These are phyloP conservation scores for Monochamus alternatus DNA, from an alignment of 2,888 invertebrate species.

Conservation along the genomic window DNA sequence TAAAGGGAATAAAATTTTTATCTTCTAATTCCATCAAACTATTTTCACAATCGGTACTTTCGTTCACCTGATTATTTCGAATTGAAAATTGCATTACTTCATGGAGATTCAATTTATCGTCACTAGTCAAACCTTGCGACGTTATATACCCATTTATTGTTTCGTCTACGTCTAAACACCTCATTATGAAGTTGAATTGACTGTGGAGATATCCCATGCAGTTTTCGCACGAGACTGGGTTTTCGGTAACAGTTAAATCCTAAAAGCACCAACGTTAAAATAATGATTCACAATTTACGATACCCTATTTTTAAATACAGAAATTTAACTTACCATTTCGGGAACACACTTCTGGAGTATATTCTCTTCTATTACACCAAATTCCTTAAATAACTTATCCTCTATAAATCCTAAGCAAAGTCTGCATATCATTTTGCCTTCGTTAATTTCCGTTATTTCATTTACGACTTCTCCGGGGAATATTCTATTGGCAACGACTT, in stretches of 20 bases:
- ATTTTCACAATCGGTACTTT: neutral
- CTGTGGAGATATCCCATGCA: slow-evolving; percentile 16
- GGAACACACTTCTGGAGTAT: slow-evolving; percentile 18
- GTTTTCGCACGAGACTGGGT: neutral
- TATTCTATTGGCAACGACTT: slow-evolving; percentile 7
- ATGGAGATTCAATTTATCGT: slow-evolving; percentile 3
- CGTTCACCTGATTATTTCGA: neutral
- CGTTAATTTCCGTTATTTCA: slow-evolving; percentile 2
- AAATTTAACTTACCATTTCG: slow-evolving; percentile 7
- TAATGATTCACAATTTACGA: neutral
- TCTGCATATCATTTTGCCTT: slow-evolving; percentile 8
- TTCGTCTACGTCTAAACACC: slow-evolving; percentile 7
- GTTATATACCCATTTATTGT: slow-evolving; percentile 5
- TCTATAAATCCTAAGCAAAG: slow-evolving; percentile 21
- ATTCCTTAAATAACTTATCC: slow-evolving; percentile 3
- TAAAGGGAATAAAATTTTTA: neutral
- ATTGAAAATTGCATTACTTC: neutral
- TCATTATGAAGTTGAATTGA: slow-evolving; percentile 11
- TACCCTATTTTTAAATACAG: too few relatives aligned
- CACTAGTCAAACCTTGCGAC: neutral
- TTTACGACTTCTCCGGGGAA: neutral
- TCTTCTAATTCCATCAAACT: neutral
- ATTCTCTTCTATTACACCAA: slow-evolving; percentile 18
- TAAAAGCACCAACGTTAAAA: neutral
- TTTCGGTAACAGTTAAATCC: neutral